Base-by-base conservation (phyloP, 2,113 vertebrate species). In the Panthera uncia region DNA sequence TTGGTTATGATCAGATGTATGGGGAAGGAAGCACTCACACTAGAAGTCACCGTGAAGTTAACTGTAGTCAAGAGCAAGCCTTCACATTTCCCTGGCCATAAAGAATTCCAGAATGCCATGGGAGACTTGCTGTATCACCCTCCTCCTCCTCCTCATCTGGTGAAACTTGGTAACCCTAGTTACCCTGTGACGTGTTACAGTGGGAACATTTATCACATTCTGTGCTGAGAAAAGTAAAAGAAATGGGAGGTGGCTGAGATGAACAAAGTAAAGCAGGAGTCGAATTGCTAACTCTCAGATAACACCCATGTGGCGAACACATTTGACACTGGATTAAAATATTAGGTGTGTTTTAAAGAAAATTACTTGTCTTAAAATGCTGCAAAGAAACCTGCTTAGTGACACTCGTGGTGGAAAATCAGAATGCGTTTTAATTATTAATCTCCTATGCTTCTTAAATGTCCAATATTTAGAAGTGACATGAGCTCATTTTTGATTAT, bases 131-230 rank as follows among this genome's bases (percentile, higher is more conserved):
- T 94, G 18, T 95, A 48, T 92, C 92, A 80, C 29, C 25, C 21
- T 91, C 61, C 89, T 82, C 61, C 89, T 82, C 90, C 13, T 45
- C 93, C 83, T 91, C 33, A 93, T 94, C 95, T 89, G 66, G 96
- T 94, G 93, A 88, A 76, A 98, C 65, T 96, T 98, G 96, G 91
- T 96, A 98, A 48, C 88, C 61, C 98, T 87, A 95, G 50, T 94
- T 97, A 82, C 15, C 14, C 52, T 96, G 93, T 66, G 89, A 97
- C 81, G 89, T 4, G 18, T 86, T 97, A 86, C 96, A 97, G 94
- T 76, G 61, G 96, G 93, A 92, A 68, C 8, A 55, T 92, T 86
- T 91, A 97, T 97, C 96, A 96, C 63, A 57, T 81, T 91, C 89
- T 94, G 95, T 95, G 80, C 83, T 78, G 90, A 96, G 79, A 94